These are phyloP conservation scores for Chirona hameri DNA, from an alignment of 2,888 invertebrate species.

Conservation along the genomic window DNA sequence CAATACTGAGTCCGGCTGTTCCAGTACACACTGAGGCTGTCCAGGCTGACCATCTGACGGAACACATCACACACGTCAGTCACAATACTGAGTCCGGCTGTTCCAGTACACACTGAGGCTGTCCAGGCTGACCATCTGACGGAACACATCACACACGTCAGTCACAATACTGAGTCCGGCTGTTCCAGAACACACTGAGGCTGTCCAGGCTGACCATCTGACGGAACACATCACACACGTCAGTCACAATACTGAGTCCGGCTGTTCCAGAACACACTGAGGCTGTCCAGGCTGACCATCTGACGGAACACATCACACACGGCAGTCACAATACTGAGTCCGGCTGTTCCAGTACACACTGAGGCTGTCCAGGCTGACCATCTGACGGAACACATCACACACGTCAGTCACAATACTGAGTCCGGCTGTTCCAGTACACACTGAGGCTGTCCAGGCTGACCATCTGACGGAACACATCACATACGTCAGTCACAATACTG, in stretches of 20 bases:
- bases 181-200: slow-evolving; percentile 85
- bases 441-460: slow-evolving; percentile 76
- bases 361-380: too few relatives aligned
- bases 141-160: too few relatives aligned
- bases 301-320: too few relatives aligned
- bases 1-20: slow-evolving; percentile 59
- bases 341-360: too few relatives aligned
- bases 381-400: too few relatives aligned
- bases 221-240: too few relatives aligned
- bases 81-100: too few relatives aligned
- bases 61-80: too few relatives aligned
- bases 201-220: slow-evolving; percentile 76
- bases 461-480: slow-evolving; percentile 52
- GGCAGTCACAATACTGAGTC: too few relatives aligned
- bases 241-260: slow-evolving; percentile 47
- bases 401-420: too few relatives aligned
- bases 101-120: too few relatives aligned
- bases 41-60: slow-evolving; percentile 52
- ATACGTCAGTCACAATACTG: slow-evolving; percentile 41
- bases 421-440: slow-evolving; percentile 78
- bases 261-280: slow-evolving; percentile 86
- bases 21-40: slow-evolving; percentile 83
- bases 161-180: slow-evolving; percentile 55
- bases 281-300: slow-evolving; percentile 61
- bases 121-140: too few relatives aligned